Conservation (phyloP, 2,797 vertebrate genomes). For the Alosa sapidissima region DNA sequence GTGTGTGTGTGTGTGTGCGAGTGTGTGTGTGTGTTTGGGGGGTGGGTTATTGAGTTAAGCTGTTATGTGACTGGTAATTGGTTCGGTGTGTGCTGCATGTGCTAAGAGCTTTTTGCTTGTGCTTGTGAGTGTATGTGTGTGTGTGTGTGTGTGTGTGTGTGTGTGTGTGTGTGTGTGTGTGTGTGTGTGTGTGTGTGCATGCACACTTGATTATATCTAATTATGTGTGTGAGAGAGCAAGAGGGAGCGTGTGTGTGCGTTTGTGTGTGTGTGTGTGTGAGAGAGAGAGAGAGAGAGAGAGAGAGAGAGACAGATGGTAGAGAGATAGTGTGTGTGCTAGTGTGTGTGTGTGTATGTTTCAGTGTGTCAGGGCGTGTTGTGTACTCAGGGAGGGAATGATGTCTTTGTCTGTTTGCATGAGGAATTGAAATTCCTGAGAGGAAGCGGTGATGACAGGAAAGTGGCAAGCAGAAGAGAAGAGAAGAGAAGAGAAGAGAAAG, state of each 20-base stretch:
- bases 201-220: too few relatives aligned
- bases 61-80: slow-evolving; percentile 12
- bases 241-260: slow-evolving; percentile 29
- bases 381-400: slow-evolving; percentile 14
- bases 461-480: not conserved
- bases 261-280: not conserved
- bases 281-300: not conserved
- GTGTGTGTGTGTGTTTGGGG: not conserved
- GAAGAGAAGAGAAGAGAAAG: not conserved
- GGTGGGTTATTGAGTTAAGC: not conserved
- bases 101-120: not conserved
- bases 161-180: not conserved
- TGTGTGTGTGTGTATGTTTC: not conserved
- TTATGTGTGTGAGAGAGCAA: too few relatives aligned
- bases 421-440: slow-evolving; percentile 20
- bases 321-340: not conserved
- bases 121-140: not conserved
- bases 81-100: not conserved
- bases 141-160: not conserved
- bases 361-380: not conserved
- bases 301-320: too few relatives aligned
- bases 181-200: not conserved
- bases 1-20: too few relatives aligned
- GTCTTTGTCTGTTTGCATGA: not conserved
- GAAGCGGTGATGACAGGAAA: not conserved